A percentile compares a stretch with the other conserved stretches of the same genome.
Conservation (phyloP, 2,113 vertebrate species). For the Grantiella picta region DNA sequence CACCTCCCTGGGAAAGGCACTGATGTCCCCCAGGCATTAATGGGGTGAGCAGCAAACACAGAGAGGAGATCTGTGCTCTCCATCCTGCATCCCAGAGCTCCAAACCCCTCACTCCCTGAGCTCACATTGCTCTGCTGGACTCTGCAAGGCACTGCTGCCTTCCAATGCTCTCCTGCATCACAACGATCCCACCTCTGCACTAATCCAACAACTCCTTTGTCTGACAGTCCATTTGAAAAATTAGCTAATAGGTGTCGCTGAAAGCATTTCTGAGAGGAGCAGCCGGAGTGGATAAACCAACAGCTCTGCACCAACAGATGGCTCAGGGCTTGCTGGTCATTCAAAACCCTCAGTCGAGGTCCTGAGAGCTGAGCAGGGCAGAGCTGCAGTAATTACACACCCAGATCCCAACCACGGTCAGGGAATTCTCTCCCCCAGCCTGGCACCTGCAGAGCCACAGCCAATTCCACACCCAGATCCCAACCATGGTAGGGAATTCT, state of each 20-base stretch:
- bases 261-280: background rate
- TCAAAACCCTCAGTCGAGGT: background rate
- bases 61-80: background rate
- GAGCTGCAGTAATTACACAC: conserved; percentile 8
- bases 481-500: background rate
- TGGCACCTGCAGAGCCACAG: background rate
- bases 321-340: background rate
- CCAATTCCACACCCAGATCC: background rate
- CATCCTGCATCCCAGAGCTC: background rate
- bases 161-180: background rate
- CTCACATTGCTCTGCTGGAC: background rate
- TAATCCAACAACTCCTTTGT: background rate
- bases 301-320: background rate
- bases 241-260: background rate
- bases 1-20: background rate
- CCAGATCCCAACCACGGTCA: background rate
- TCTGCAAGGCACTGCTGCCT: background rate
- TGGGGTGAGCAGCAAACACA: background rate
- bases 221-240: background rate
- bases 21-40: background rate
- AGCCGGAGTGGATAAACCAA: too few relatives aligned
- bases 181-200: background rate
- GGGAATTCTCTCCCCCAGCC: conserved; percentile 25
- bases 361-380: background rate
- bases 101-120: too few relatives aligned